Base-by-base conservation (phyloP, 2,113 vertebrate species). In the Oncorhynchus gorbuscha region DNA sequence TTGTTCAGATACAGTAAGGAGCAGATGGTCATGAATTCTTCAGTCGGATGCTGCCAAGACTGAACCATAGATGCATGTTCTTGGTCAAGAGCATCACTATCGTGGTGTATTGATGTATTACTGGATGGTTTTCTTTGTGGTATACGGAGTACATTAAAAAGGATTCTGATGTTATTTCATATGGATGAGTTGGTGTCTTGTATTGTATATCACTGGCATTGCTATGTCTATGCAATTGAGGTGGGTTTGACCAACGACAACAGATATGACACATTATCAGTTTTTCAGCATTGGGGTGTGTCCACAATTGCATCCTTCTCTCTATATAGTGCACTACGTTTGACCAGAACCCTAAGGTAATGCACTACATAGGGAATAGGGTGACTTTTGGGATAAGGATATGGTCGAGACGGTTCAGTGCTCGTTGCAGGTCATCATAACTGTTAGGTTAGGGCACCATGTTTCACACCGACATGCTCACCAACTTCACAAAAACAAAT, bases 401-500 rank as follows among this genome's bases (percentile, higher is more conserved):
- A 62, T 62, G 7, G 6, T 61, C 22, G 59, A 7, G 51, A 58
- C 1, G 5, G 51, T 58, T 81, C 81, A 83, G 72, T 86, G 84
- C 79, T 83, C 79, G 74, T 83, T 81, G 76, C 67, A 86, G 81
- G 79, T 79, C 84, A 86, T 66, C 8, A 32, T n/a, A 7, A 9
- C n/a, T 13, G 48, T 75, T 72, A 73, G 71, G 76, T 51, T 75
- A 70, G 81, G 51, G 73, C 72, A 77, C 76, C 62, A 24, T 78
- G 61, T 16, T 16, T 68, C 73, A 61, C 74, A 75, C 80, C 0
- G 81, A 90, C 91, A 93, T 92, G 91, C 92, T 86, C 88, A 91
- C 87, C 89, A 80, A 87, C 84, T 72, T 89, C 86, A 92, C 88
- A 64, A 87, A 75, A 88, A 71, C 84, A 89, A 89, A 88, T 72